Conservation (phyloP, 2,888 invertebrate species). For the Nineta flava region DNA sequence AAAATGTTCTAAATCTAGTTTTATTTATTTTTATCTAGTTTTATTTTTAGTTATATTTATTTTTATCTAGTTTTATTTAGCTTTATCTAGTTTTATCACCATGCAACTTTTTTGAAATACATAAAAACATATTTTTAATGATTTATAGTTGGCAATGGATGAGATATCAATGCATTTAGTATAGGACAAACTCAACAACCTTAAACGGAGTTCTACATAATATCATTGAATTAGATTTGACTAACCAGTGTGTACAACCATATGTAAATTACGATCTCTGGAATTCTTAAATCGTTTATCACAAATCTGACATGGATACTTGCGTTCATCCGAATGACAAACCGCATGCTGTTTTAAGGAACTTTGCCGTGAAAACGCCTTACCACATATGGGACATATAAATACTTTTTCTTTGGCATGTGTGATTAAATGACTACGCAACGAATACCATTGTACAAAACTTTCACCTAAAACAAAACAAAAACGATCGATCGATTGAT, state of each 20-base stretch:
- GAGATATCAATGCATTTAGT: too few relatives aligned
- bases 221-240: not conserved
- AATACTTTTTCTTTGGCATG: constrained; percentile 14
- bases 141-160: too few relatives aligned
- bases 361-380: constrained; percentile 14
- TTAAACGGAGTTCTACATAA: too few relatives aligned
- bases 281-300: constrained; percentile 15
- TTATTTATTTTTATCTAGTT: too few relatives aligned
- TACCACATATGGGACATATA: constrained; percentile 16
- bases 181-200: too few relatives aligned
- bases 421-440: constrained; percentile 15
- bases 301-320: constrained; percentile 15
- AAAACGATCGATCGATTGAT: not conserved
- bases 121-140: too few relatives aligned
- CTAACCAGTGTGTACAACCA: constrained; percentile 15
- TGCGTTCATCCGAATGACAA: constrained; percentile 12
- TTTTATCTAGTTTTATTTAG: too few relatives aligned
- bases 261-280: constrained; percentile 16
- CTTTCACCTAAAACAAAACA: not conserved
- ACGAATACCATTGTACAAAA: constrained; percentile 16
- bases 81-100: too few relatives aligned
- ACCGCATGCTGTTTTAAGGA: constrained; percentile 15
- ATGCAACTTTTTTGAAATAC: too few relatives aligned
- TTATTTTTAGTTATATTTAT: too few relatives aligned
- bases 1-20: too few relatives aligned